Evolutionary conservation across 2,888 invertebrate genomes (phyloP), one percentile per base, ranked within the genome.

Genomic region (Dasypolia templi): DNA sequence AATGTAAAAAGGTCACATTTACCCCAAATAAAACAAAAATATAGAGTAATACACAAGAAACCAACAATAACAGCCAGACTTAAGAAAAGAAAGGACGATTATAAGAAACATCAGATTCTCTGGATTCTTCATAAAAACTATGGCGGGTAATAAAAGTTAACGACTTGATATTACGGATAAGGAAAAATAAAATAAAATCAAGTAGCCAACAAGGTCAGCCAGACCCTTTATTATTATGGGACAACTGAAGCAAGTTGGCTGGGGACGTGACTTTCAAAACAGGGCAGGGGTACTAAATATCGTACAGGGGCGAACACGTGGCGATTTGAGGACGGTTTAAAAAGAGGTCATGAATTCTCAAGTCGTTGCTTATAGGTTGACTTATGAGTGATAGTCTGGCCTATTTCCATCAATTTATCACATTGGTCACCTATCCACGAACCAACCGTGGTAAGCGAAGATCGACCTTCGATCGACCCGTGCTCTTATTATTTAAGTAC

Each of bases 121-220:
- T 72, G 61, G 51, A 72, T 63, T 73, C 55, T 65, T 67, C 79
- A 86, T 79, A 83, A 84, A 84, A 84, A 83, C 79, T 85, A 84
- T 78, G 51, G 75, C 51, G 12, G 29, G 81, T 64, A 72, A 78
- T 82, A 86, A 87, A 87, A 87, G 80, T 86, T 86, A 84, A 87
- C 82, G 80, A 71, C 85, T 82, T 80, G 74, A 84, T 87, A 80
- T 86, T 81, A 75, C 72, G 62, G 59, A 72, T 69, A 49, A 65
- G 72, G 63, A 78, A 63, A 46, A 72, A 62, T 69, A 59, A 73
- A 78, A 84, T 82, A 86, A 84, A 87, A 79, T 85, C 79, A 81
- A 87, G 85, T 82, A 79, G 75, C 77, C 62, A 65, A 66, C 77
- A 79, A 87, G 86, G 87, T 83, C 87, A 84, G 44, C 53, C 22